phyloP scores from a whole-genome alignment of 2,888 invertebrate species.

The Acanthosoma haemorrhoidale region DNA sequence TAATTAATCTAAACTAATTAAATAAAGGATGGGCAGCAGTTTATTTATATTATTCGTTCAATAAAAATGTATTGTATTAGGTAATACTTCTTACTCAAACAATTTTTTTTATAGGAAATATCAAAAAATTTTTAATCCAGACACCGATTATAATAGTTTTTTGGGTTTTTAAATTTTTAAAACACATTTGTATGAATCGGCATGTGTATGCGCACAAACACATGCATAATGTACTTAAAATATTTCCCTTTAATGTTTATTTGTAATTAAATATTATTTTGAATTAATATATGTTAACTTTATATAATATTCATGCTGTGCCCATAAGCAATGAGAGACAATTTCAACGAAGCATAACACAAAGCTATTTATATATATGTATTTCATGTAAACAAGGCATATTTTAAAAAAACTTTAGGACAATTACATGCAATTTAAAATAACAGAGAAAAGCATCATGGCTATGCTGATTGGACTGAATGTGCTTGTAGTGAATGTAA shows the following conservation, averaged over 20 bases:
- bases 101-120: too few relatives aligned
- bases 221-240: background rate
- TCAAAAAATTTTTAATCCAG: too few relatives aligned
- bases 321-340: slow-evolving; percentile 16
- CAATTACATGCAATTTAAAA: slow-evolving; percentile 14
- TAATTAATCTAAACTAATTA: background rate
- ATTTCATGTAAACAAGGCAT: background rate
- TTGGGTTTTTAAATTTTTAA: too few relatives aligned
- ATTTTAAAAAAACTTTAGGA: background rate
- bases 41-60: background rate
- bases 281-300: slow-evolving; percentile 4
- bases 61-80: too few relatives aligned
- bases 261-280: background rate
- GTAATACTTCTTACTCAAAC: too few relatives aligned
- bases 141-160: too few relatives aligned
- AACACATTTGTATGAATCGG: too few relatives aligned
- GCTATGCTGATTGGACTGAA: background rate
- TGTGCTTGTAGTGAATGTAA: slow-evolving; percentile 27
- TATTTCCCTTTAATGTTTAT: too few relatives aligned
- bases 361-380: background rate
- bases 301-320: slow-evolving; percentile 14
- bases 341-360: slow-evolving; percentile 17
- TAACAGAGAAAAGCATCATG: background rate
- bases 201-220: too few relatives aligned
- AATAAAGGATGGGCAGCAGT: background rate